A percentile compares a stretch with the other conserved stretches of the same genome.
Evolutionary conservation across 2,888 invertebrate genomes (phyloP).

Genomic region (Rhodophaea formosa): DNA sequence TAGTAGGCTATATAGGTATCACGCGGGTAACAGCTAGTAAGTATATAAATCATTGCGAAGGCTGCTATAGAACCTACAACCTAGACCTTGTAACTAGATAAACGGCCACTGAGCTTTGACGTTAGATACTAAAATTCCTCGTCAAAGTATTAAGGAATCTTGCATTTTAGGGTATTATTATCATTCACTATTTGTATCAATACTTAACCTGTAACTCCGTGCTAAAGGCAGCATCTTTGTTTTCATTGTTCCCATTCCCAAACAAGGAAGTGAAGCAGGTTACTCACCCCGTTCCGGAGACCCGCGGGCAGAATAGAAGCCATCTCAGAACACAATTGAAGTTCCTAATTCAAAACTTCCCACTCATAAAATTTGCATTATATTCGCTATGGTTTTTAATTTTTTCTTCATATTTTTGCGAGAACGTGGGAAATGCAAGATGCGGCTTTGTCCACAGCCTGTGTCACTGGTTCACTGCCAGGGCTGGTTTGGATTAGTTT

Average conservation of each 20-base stretch:
- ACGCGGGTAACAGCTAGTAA: too few species aligned
- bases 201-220: too few species aligned
- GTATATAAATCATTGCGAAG: too few species aligned
- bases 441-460: neutral
- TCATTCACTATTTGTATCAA: too few species aligned
- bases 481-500: neutral
- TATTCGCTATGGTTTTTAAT: neutral
- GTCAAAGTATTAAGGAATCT: too few species aligned
- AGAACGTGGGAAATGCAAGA: neutral
- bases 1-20: too few species aligned
- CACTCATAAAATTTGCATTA: conserved; percentile 9
- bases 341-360: conserved; percentile 7
- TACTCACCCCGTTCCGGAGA: conserved; percentile 60
- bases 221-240: too few species aligned
- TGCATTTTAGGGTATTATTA: too few species aligned
- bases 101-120: too few species aligned
- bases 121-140: too few species aligned
- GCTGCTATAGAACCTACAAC: too few species aligned
- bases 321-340: conserved; percentile 38
- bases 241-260: neutral
- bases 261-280: neutral
- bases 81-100: too few species aligned
- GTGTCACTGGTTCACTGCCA: neutral
- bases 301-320: conserved; percentile 65
- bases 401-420: neutral